Evolutionary conservation across 2,888 invertebrate genomes (phyloP), one percentile per base, ranked within the genome.

Genomic region (Eupithecia dodoneata): DNA sequence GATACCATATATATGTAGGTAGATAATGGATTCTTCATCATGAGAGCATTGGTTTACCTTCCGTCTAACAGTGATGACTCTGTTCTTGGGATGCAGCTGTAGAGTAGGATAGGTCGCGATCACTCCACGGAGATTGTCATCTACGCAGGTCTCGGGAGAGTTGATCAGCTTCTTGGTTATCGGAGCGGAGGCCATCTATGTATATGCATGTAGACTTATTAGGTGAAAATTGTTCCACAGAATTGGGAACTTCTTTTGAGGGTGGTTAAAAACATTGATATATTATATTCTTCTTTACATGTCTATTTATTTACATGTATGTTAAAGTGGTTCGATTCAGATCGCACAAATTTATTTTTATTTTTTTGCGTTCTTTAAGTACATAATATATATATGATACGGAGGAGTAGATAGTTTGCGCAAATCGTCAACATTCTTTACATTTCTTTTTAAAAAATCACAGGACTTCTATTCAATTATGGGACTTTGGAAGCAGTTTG

Each of bases 91-190:
- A 79, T 96, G 93, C 44, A 96, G 87, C 41, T 91, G 91, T 49
- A 96, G 87, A 67, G 88, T 85, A 0, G 95, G 94, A 85, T 96
- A 96, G 2, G 95, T 87, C 6, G 95, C 92, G 1, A 96, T 95
- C 7, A 96, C 89, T 0, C 96, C 96, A 2, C 94, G 91, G 9
- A 97, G 87, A 85, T 95, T 95, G 81, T 96, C 96, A 47, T 96
- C 95, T 49, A 96, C 95, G 73, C 95, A 95, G 0, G 90, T 88
- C 81, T 95, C 94, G 0, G 92, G 89, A 0, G 92, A 86, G 83
- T 96, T 96, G 49, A 96, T 93, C 47, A 96, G 86, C 83, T 96
- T 96, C 86, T 94, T 95, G 3, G 94, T 94, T 9, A 85, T 83
- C 73, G 89, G 90, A 7, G 74, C 80, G 7, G 87, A 77, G 59